A percentile compares a stretch with the other conserved stretches of the same genome.
phyloP scores from a whole-genome alignment of 1,140 invertebrate species.

The Zaprionus inermis region DNA sequence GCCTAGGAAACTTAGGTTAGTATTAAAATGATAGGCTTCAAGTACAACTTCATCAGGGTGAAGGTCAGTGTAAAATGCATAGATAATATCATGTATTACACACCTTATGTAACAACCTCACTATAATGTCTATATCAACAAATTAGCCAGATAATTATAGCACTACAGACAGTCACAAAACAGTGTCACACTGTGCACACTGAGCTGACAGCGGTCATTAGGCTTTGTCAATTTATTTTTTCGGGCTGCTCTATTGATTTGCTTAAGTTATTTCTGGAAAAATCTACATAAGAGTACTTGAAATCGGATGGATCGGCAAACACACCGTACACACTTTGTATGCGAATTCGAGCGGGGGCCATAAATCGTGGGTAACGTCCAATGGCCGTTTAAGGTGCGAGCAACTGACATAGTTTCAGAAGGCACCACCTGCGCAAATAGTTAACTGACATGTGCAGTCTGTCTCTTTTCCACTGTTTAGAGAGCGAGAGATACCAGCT shows the following conservation, averaged over 20 bases:
- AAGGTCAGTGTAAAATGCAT: slow-evolving; percentile 7
- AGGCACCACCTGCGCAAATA: slow-evolving; percentile 74
- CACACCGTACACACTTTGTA: not conserved
- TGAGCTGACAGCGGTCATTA: slow-evolving; percentile 56
- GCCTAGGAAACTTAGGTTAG: not conserved
- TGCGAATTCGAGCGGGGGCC: slow-evolving; percentile 18
- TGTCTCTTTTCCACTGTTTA: not conserved
- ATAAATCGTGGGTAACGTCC: slow-evolving; percentile 62
- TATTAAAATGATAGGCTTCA: slow-evolving; percentile 4
- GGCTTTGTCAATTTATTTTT: slow-evolving; percentile 63
- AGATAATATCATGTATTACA: not conserved
- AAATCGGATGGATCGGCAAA: not conserved
- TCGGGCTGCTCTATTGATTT: slow-evolving; percentile 13
- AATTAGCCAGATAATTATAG: slow-evolving; percentile 46
- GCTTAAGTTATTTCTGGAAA: not conserved
- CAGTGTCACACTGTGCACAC: slow-evolving; percentile 29
- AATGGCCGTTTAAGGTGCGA: slow-evolving; percentile 72
- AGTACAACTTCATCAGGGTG: not conserved
- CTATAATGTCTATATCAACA: slow-evolving; percentile 11
- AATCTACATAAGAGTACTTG: slow-evolving; percentile 31
- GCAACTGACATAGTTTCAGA: slow-evolving; percentile 74
- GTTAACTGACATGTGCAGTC: slow-evolving; percentile 46
- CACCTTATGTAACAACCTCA: slow-evolving; percentile 12
- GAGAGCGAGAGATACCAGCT: no score
- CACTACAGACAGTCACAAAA: slow-evolving; percentile 42